A percentile compares a stretch with the other conserved stretches of the same genome.
These are phyloP conservation scores for Pterophyllum scalare DNA, from an alignment of 2,113 vertebrate genomes.

Conservation along the genomic window DNA sequence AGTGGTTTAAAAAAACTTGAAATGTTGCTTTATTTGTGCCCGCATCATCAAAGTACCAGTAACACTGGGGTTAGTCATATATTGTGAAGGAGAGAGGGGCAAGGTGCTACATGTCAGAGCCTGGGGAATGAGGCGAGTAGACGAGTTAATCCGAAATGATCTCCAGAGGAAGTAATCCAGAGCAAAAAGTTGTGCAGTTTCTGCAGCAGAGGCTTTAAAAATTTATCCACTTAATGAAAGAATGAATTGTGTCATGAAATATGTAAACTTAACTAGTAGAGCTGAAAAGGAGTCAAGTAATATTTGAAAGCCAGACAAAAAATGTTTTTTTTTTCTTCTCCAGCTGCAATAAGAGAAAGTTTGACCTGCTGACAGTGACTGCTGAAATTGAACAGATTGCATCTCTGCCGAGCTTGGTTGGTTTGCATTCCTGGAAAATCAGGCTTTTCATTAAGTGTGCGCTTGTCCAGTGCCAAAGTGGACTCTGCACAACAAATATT, in stretches of 20 bases:
- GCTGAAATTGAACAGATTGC: no score
- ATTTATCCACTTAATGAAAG: background rate
- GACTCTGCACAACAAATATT: background rate
- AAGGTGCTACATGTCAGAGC: conserved; percentile 6
- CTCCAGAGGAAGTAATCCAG: background rate
- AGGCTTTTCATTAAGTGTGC: background rate
- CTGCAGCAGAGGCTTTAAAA: background rate
- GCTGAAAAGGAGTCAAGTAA: background rate
- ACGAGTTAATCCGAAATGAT: background rate
- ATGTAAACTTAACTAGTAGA: background rate
- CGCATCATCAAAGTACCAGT: background rate
- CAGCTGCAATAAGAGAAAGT: background rate
- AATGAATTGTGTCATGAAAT: background rate
- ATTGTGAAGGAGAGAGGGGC: background rate
- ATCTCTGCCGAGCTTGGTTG: background rate
- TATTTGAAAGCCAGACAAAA: no score
- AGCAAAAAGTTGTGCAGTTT: background rate
- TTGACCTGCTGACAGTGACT: background rate
- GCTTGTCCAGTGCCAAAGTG: background rate
- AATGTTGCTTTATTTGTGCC: background rate
- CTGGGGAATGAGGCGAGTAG: background rate
- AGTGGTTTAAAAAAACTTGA: background rate
- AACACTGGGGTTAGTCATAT: background rate
- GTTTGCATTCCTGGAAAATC: conserved; percentile 1
- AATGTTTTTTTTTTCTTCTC: background rate